Evolutionary conservation across 2,888 invertebrate species (phyloP).

Genomic region (Meiosimyza platycephala): DNA sequence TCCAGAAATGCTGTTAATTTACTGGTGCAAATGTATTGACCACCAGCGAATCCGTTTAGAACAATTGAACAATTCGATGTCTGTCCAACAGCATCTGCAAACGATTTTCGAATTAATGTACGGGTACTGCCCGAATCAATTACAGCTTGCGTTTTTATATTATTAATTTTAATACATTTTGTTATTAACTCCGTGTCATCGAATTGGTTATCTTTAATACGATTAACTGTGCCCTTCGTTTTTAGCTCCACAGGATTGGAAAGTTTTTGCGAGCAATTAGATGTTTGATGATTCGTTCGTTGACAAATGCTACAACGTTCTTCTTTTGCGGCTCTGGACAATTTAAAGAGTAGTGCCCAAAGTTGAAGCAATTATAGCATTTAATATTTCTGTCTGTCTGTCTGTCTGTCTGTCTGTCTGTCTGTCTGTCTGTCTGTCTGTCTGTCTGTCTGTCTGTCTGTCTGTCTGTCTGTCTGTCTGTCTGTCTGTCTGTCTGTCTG

Average conservation of each 20-base stretch:
- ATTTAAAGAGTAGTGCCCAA: too few relatives aligned
- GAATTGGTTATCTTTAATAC: background rate
- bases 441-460: too few relatives aligned
- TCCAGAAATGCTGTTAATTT: conserved; percentile 30
- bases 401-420: too few relatives aligned
- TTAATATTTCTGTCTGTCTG: too few relatives aligned
- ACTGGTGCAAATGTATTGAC: conserved; percentile 27
- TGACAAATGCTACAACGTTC: background rate
- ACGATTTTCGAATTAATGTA: conserved; percentile 35
- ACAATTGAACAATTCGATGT: background rate
- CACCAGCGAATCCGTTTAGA: conserved; percentile 40
- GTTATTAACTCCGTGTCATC: background rate
- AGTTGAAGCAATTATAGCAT: too few relatives aligned
- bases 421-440: too few relatives aligned
- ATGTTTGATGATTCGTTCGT: conserved; percentile 18
- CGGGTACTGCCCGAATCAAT: conserved; percentile 37
- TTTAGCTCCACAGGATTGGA: background rate
- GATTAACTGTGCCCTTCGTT: background rate
- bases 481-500: too few relatives aligned
- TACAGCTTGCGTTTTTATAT: conserved; percentile 26
- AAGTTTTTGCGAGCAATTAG: background rate
- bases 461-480: too few relatives aligned
- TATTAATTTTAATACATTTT: background rate
- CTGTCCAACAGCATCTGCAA: conserved; percentile 11
- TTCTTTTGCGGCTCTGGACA: too few relatives aligned